These are phyloP conservation scores for Silurus asotus DNA, from an alignment of 2,113 vertebrate genomes.

Conservation along the genomic window DNA sequence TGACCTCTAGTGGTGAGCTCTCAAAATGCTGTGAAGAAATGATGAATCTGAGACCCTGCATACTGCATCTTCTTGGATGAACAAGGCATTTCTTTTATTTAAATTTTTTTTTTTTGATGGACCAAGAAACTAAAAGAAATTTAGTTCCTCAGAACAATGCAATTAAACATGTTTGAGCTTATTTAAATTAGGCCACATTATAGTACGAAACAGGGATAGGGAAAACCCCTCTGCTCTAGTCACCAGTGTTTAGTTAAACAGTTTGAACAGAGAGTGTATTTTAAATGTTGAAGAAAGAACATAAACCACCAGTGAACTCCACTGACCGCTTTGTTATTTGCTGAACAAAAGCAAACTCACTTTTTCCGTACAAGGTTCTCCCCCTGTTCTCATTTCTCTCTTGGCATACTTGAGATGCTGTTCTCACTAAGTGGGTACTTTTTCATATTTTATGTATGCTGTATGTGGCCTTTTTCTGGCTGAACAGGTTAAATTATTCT, in stretches of 20 bases:
- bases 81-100: not conserved
- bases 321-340: not conserved
- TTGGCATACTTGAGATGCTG: constrained; percentile 35
- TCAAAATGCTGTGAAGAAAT: constrained; percentile 53
- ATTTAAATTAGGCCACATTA: not conserved
- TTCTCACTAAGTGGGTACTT: constrained; percentile 53
- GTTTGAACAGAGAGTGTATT: constrained; percentile 8
- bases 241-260: constrained; percentile 25
- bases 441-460: constrained; percentile 49
- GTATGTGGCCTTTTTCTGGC: constrained; percentile 55
- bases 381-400: constrained; percentile 2
- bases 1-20: constrained; percentile 63
- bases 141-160: not conserved
- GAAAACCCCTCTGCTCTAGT: not conserved
- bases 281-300: not conserved
- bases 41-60: constrained; percentile 33
- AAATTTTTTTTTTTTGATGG: not conserved
- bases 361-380: not conserved
- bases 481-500: constrained; percentile 59
- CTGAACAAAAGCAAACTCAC: constrained; percentile 20
- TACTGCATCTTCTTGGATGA: constrained; percentile 1
- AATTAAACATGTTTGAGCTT: constrained; percentile 30
- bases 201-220: not conserved
- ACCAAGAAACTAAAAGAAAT: constrained; percentile 35
- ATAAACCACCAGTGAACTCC: not conserved